Conservation (phyloP, 2,888 invertebrate species). For the Graphium colonna region DNA sequence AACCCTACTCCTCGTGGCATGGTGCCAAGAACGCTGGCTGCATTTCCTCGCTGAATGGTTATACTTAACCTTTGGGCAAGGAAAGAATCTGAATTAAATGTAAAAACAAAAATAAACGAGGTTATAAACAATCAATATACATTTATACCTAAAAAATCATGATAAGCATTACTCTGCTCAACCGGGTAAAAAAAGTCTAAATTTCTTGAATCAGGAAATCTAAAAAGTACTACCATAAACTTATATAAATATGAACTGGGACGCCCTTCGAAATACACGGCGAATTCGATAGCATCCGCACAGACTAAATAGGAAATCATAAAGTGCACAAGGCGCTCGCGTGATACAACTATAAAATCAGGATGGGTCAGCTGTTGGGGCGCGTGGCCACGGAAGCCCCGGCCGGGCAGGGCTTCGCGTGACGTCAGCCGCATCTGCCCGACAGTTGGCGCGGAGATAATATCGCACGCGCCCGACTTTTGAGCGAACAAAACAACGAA, state of each 20-base stretch:
- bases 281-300: neutral
- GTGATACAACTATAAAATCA: constrained; percentile 51
- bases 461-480: constrained; percentile 61
- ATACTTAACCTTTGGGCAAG: no score
- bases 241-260: no score
- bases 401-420: constrained; percentile 63
- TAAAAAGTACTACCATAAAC: constrained; percentile 30
- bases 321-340: constrained; percentile 32
- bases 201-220: no score
- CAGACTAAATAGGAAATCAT: constrained; percentile 38
- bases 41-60: no score
- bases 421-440: constrained; percentile 76
- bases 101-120: no score
- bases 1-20: no score
- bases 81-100: no score
- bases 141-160: no score
- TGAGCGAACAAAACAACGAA: constrained; percentile 42
- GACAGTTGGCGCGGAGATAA: constrained; percentile 75
- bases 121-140: no score
- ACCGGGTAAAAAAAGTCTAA: no score
- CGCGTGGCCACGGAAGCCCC: constrained; percentile 53
- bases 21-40: no score
- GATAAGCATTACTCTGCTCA: no score
- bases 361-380: constrained; percentile 63
- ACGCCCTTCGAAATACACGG: neutral